Conservation (phyloP, 2,888 invertebrate species). For the Caenorhabditis panamensis region DNA sequence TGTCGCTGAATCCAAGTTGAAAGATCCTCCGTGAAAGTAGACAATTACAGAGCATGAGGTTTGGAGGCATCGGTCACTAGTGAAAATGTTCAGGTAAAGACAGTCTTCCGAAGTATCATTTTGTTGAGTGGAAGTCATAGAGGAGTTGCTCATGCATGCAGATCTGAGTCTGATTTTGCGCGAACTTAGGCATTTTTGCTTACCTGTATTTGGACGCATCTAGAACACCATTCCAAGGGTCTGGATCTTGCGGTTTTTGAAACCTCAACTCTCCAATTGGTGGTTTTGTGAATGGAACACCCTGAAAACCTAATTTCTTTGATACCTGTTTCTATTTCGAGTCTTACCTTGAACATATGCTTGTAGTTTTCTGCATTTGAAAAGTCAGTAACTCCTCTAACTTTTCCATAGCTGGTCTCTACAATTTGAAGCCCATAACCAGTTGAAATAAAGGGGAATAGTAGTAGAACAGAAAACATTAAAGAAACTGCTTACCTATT, state of each 20-base stretch:
- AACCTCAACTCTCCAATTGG: constrained; percentile 45
- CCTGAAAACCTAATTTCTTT: constrained; percentile 19
- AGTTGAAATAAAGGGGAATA: background rate
- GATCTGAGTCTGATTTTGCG: too few species aligned
- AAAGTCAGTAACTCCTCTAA: constrained; percentile 34
- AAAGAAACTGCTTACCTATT: too few species aligned
- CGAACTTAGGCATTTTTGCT: background rate
- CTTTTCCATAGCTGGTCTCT: constrained; percentile 39
- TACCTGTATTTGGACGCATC: constrained; percentile 53
- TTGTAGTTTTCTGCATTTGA: constrained; percentile 1
- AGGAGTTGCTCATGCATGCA: too few species aligned
- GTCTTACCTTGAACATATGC: constrained; percentile 36
- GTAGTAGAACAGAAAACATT: constrained; percentile 8
- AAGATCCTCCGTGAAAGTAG: constrained; percentile 71
- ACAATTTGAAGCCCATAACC: constrained; percentile 14
- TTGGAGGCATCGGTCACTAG: constrained; percentile 37
- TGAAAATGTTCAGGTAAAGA: constrained; percentile 56
- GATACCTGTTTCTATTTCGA: too few species aligned
- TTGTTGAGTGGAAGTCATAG: too few species aligned
- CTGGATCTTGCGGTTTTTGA: constrained; percentile 21
- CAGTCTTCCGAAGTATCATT: constrained; percentile 48
- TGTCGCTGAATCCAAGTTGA: constrained; percentile 49
- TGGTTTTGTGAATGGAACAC: constrained; percentile 48
- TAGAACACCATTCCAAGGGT: constrained; percentile 34
- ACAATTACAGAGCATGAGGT: constrained; percentile 66